Evolutionary conservation across 1,140 invertebrate genomes (phyloP), one percentile per base, ranked within the genome.

Genomic region (Pissodes strobi): DNA sequence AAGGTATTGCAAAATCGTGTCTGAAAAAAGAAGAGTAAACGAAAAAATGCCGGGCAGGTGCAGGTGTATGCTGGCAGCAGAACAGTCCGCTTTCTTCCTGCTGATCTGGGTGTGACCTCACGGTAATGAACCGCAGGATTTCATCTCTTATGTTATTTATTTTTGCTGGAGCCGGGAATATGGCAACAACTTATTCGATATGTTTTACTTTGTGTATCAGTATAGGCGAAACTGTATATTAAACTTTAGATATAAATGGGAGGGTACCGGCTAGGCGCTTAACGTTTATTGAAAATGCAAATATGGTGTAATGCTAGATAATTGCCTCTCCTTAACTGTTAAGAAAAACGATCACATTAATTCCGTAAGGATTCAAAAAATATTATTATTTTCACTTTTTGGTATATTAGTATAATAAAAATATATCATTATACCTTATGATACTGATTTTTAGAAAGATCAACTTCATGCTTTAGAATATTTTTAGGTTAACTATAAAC

Each of bases 51-150:
- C 2, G 15, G 63, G 55, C 55, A 65, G 63, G 63, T 65, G 63
- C 63, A 65, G 56, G 63, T 59, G 63, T 59, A 65, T 65, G 63
- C 63, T 65, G 55, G 63, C 63, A 65, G 63, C 55, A 53, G 39
- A 51, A 19, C 41, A 18, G 52, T 15, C 15, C 30, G 43, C 49
- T 56, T 59, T 59, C 56, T 65, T 58, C 63, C 55, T 58, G 53
- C 55, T 65, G 48, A 41, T 65, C 63, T 65, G 63, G 63, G 63
- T 65, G 63, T 65, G 63, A 65, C 63, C 55, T 37, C 46, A 37
- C 34, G 27, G 63, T 27, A 27, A 27, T 27, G 25, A 34, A 52
- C 63, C 38, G 48, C 56, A 48, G 63, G 63, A 59, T 65, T 65
- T 65, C 63, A 65, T 65, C 63, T 65, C 55, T 43, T 23, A 41